Percentiles rank a stretch among this genome's conserved stretches.
phyloP scores from a whole-genome alignment of 1,140 invertebrate genomes.

The Dendrolimus kikuchii region DNA sequence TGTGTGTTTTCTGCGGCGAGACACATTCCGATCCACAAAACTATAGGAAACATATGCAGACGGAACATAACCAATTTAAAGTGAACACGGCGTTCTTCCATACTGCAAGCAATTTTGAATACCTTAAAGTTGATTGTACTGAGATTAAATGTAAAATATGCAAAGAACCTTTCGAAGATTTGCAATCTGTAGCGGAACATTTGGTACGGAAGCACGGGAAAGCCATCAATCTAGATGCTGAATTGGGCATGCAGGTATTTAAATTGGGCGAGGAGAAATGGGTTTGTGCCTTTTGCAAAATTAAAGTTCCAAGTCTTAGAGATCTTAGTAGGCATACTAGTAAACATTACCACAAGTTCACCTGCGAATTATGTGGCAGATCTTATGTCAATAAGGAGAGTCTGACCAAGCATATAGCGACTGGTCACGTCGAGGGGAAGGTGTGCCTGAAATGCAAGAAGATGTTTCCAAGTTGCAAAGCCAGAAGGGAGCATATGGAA shows the following conservation, averaged over 20 bases:
- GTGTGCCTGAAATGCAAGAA: conserved; percentile 40
- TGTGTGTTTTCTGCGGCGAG: conserved; percentile 52
- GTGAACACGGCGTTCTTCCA: conserved; percentile 44
- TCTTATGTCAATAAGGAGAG: neutral
- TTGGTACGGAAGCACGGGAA: conserved; percentile 27
- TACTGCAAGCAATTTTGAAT: conserved; percentile 29
- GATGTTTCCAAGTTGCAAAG: conserved; percentile 27
- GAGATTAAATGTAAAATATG: conserved; percentile 41
- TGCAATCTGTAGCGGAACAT: conserved; percentile 29
- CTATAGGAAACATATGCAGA: conserved; percentile 37
- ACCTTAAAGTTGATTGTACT: conserved; percentile 46
- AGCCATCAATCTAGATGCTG: conserved; percentile 28
- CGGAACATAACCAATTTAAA: conserved; percentile 33
- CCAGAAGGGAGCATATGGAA: conserved; percentile 29
- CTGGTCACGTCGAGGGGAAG: conserved; percentile 25
- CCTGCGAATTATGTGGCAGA: conserved; percentile 50
- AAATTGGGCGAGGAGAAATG: conserved; percentile 34
- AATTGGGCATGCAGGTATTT: conserved; percentile 44
- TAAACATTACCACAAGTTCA: conserved; percentile 43
- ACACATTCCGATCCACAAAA: conserved; percentile 33
- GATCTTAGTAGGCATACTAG: conserved; percentile 41
- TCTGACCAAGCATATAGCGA: conserved; percentile 28
- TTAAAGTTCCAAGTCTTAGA: conserved; percentile 32
- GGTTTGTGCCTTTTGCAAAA: conserved; percentile 30
- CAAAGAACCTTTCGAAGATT: conserved; percentile 15